Evolutionary conservation across 2,888 invertebrate species (phyloP), one percentile per base, ranked within the genome.

Genomic region (Drosophila emarginata): DNA sequence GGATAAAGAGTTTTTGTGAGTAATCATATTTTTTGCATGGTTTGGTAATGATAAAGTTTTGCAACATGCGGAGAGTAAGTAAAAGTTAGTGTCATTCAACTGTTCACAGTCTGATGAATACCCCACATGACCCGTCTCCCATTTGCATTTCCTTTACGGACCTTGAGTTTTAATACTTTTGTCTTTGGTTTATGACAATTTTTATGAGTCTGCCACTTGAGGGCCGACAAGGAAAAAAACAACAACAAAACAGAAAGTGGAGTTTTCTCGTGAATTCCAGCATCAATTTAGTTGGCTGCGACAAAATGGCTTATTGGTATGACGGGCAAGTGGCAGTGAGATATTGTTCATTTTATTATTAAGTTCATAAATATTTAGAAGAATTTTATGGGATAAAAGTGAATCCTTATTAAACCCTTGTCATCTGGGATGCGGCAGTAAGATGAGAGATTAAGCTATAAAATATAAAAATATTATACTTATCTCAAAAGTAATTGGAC

Each of bases 161-260:
- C 40, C 40, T 15, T 64, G 52, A 40, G 70, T 71, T 79, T 77
- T 82, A 86, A 70, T 74, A 71, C 65, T 68, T 74, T 78, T 78
- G 58, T 65, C 69, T 67, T 58, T 53, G 72, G 83, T 72, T 79
- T 77, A 85, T 72, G 80, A 56, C 77, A 57, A 61, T 64, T 77
- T 80, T 77, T 75, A 72, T 61, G 68, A 39, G 63, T 69, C 51
- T 61, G 61, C 40, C 73, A 76, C 74, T 80, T 74, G 71, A 73
- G 68, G 54, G 67, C 18, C 9, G 37, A 18, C 59, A 32, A 26
- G 58, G 61, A 40, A 50, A 50, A 1, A 7, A n/a, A 15, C 5
- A 26, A 54, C 57, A 40, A 50, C 39, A 1, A 7, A n/a, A 15
- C 5, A 9, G 28, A 53, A 58, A 18, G 39, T 36, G n/a, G 15